Conservation (phyloP, 2,113 vertebrate species). For the Cephalopterus ornatus region DNA sequence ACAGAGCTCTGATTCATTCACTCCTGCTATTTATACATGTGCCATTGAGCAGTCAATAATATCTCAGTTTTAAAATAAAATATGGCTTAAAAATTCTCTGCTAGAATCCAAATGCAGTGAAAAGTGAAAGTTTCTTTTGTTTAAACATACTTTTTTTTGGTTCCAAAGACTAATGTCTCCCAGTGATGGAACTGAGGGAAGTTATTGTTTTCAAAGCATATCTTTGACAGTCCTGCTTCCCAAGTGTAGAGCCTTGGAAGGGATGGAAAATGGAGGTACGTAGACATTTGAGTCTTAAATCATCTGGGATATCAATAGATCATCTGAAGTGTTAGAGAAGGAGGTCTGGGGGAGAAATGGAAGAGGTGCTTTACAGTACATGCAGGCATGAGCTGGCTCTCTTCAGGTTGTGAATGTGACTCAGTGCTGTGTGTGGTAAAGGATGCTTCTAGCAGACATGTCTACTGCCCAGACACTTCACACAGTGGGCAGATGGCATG, state of each 20-base stretch:
- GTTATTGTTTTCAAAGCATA: not conserved
- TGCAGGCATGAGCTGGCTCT: not conserved
- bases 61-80: constrained; percentile 11
- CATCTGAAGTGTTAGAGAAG: not conserved
- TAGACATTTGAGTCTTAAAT: not conserved
- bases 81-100: not conserved
- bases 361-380: not conserved
- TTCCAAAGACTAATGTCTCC: not conserved
- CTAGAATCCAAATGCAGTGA: not conserved
- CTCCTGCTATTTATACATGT: not conserved
- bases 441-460: not conserved
- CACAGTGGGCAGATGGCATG: not conserved
- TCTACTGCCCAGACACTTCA: not conserved
- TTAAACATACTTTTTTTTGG: not conserved
- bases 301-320: not conserved
- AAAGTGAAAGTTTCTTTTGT: not conserved
- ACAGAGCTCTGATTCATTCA: not conserved
- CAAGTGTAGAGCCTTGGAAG: not conserved
- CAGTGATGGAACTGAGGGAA: not conserved
- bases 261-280: not conserved
- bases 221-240: not conserved
- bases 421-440: not conserved
- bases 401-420: not conserved
- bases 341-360: not conserved
- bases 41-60: not conserved